phyloP scores from a whole-genome alignment of 2,113 vertebrate genomes.

The Notechis scutatus region DNA sequence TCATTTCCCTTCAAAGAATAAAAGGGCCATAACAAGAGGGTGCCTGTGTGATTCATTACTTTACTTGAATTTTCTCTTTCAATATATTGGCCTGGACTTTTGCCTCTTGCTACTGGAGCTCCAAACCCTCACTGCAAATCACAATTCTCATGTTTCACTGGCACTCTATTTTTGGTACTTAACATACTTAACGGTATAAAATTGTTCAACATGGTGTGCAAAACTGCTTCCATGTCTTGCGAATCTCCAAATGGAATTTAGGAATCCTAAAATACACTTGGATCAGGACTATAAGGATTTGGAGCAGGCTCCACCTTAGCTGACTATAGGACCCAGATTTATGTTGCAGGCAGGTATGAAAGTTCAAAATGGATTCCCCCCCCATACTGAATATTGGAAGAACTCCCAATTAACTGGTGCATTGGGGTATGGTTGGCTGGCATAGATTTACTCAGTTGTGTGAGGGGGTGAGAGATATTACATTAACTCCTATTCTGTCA shows the following conservation, averaged over 20 bases:
- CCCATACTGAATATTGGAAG: not conserved
- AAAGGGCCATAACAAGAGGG: not conserved
- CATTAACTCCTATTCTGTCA: not conserved
- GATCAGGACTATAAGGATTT: not conserved
- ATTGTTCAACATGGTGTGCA: not conserved
- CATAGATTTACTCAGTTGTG: not conserved
- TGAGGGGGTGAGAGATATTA: not conserved
- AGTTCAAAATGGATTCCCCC: not conserved
- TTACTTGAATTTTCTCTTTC: slow-evolving; percentile 10
- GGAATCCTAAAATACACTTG: not conserved
- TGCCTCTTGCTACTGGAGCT: slow-evolving; percentile 12
- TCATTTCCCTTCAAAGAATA: not conserved
- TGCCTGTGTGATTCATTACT: slow-evolving; percentile 5
- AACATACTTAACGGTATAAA: not conserved
- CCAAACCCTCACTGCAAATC: not conserved
- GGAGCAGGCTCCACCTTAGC: not conserved
- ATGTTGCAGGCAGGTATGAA: not conserved
- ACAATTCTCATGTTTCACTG: not conserved
- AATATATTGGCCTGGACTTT: not conserved
- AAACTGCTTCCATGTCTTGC: not conserved
- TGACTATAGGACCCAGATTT: not conserved
- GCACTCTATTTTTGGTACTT: not conserved
- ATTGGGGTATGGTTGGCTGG: not conserved
- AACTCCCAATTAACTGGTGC: not conserved
- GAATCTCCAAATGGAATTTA: not conserved